Base-by-base conservation (phyloP, 2,888 invertebrate genomes). In the Idaea straminata region DNA sequence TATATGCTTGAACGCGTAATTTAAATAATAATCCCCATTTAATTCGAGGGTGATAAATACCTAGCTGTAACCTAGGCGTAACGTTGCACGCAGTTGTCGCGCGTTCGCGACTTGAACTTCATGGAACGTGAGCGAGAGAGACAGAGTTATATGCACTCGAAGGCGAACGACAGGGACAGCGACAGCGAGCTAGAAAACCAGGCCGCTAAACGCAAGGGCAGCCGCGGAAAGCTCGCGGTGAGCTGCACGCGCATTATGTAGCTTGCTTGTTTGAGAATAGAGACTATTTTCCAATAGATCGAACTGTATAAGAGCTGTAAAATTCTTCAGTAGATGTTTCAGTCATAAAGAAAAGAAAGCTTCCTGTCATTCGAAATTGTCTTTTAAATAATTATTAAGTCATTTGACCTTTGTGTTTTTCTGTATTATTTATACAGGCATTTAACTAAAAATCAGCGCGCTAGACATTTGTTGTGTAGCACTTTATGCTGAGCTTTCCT, bases 171-270 rank as follows among this genome's bases (percentile, higher is more conserved):
- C 83, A 88, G 93, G 77, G 96, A 98, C 83, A 98, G 98, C 87
- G 98, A 99, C 93, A 98, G 98, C 86, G 99, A 99, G 89, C 96
- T 95, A 88, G 94, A 95, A 91, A 88, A 87, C 89, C 85, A 90
- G 72, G 78, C 87, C 75, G 83, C 88, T 78, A 93, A 93, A 78
- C 88, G 93, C 84, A 93, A 93, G 83, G 90, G 88, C 79, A 95
- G 95, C 79, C 94, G 96, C 74, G 94, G 95, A 75, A 96, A 96
- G 90, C 94, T 96, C 80, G 95, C 96, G 79, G 95, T 94, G 82
- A 95, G 96, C 88, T 81, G 94, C 95, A 84, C 80, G 84, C 83
- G 81, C 47, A 77, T 70, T 75, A 74, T 76, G 73, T 74, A 74
- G 74, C 70, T 74, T 75, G 59, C 16, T 61, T 5, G 64, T 79